These are phyloP conservation scores for Hypolimnas misippus DNA, from an alignment of 2,888 invertebrate genomes.

Conservation along the genomic window DNA sequence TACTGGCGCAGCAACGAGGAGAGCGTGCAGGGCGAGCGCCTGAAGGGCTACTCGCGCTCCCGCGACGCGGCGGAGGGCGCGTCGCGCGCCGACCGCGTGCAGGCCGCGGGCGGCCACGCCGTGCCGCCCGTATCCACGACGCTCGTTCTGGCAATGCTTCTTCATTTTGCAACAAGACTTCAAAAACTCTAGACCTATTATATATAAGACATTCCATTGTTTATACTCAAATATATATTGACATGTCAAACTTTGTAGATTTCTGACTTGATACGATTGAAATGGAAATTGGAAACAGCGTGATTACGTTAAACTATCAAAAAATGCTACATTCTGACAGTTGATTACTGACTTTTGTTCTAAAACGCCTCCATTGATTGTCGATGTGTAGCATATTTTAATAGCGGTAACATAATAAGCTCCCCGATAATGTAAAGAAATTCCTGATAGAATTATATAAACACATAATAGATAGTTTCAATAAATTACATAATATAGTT, in stretches of 20 bases:
- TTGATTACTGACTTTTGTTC: too few relatives aligned
- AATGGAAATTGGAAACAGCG: too few relatives aligned
- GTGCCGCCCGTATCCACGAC: conserved; percentile 46
- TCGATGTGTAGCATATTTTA: too few relatives aligned
- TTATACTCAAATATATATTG: background rate
- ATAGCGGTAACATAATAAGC: too few relatives aligned
- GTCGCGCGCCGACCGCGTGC: conserved; percentile 90
- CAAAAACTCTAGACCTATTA: conserved; percentile 5
- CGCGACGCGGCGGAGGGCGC: conserved; percentile 87
- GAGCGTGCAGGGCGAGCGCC: conserved; percentile 91
- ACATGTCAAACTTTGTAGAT: background rate
- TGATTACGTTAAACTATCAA: too few relatives aligned
- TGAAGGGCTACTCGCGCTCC: conserved; percentile 90
- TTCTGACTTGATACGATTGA: too few relatives aligned
- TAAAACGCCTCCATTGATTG: too few relatives aligned
- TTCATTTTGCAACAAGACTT: conserved; percentile 27
- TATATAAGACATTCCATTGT: conserved; percentile 7
- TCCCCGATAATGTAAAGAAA: too few relatives aligned
- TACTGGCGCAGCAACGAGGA: conserved; percentile 95
- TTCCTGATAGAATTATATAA: too few relatives aligned
- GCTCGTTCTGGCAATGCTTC: conserved; percentile 34
- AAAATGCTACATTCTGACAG: too few relatives aligned
- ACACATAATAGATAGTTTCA: too few relatives aligned
- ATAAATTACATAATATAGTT: too few relatives aligned
- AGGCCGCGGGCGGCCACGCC: conserved; percentile 83